Evolutionary conservation across 2,113 vertebrate genomes (phyloP).

Genomic region (Oncorhynchus keta): DNA sequence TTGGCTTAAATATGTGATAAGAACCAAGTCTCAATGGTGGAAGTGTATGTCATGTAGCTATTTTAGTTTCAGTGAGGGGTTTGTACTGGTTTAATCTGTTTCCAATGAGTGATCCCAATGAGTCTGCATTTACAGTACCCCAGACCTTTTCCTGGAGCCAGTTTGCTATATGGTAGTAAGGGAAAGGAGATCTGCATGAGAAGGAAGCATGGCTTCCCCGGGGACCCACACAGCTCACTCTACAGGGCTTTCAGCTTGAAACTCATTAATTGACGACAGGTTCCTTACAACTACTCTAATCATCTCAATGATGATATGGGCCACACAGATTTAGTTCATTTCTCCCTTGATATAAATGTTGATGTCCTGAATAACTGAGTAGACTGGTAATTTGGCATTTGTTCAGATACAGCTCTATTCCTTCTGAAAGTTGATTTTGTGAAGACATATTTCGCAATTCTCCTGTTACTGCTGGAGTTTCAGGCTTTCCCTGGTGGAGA

Average conservation of each 20-base stretch:
- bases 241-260: not conserved
- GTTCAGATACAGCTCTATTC: not conserved
- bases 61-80: not conserved
- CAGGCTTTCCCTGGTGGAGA: not conserved
- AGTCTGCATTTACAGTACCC: not conserved
- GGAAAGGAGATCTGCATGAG: constrained; percentile 5
- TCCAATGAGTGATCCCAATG: not conserved
- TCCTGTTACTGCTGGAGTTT: not conserved
- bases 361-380: not conserved
- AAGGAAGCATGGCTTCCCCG: constrained; percentile 4
- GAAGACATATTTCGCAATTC: not conserved
- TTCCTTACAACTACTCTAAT: not conserved
- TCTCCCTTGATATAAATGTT: not conserved
- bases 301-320: not conserved
- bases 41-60: not conserved
- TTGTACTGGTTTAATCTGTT: not conserved
- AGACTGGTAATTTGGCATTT: not conserved
- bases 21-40: not conserved
- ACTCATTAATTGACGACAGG: not conserved
- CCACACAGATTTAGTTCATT: not conserved
- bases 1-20: too few relatives aligned
- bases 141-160: constrained; percentile 7
- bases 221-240: not conserved
- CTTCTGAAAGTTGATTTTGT: not conserved
- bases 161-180: not conserved